A percentile compares a stretch with the other conserved stretches of the same genome.
These are phyloP conservation scores for Andrena minutula DNA, from an alignment of 2,888 invertebrate genomes.

Conservation along the genomic window DNA sequence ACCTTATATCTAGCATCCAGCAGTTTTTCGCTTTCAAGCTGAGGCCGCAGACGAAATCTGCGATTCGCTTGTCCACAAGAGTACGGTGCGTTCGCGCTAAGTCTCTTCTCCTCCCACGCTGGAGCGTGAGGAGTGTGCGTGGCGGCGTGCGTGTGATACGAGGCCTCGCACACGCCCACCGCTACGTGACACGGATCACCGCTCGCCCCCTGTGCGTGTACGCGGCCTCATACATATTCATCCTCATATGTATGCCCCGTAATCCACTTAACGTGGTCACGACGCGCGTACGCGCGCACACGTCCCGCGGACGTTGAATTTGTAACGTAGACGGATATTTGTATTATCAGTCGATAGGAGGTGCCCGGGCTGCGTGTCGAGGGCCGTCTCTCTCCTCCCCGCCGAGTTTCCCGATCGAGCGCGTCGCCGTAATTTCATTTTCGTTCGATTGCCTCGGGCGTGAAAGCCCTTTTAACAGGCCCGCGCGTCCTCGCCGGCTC, in stretches of 20 bases:
- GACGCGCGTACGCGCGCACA: slow-evolving; percentile 18
- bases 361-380: slow-evolving; percentile 4
- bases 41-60: too few relatives aligned
- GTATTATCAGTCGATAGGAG: slow-evolving; percentile 38
- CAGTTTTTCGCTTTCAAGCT: too few relatives aligned
- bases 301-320: slow-evolving; percentile 41
- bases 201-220: not conserved
- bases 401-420: slow-evolving; percentile 10
- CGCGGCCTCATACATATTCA: slow-evolving; percentile 55
- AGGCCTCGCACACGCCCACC: slow-evolving; percentile 54
- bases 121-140: not conserved
- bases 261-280: slow-evolving; percentile 55
- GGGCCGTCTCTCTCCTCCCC: not conserved
- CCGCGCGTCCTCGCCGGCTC: not conserved
- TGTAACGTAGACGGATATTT: slow-evolving; percentile 45
- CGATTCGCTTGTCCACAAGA: too few relatives aligned
- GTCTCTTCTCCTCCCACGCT: slow-evolving; percentile 19
- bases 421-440: slow-evolving; percentile 28
- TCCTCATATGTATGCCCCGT: slow-evolving; percentile 28
- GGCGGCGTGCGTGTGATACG: slow-evolving; percentile 16
- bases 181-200: slow-evolving; percentile 49
- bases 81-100: slow-evolving; percentile 28
- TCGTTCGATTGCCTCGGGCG: slow-evolving; percentile 22
- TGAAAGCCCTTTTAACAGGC: slow-evolving; percentile 39
- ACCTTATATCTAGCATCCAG: too few relatives aligned